Percentiles rank a stretch among this genome's conserved stretches.
Conservation (phyloP, 2,797 vertebrate species). For the Margarornis squamiger region DNA sequence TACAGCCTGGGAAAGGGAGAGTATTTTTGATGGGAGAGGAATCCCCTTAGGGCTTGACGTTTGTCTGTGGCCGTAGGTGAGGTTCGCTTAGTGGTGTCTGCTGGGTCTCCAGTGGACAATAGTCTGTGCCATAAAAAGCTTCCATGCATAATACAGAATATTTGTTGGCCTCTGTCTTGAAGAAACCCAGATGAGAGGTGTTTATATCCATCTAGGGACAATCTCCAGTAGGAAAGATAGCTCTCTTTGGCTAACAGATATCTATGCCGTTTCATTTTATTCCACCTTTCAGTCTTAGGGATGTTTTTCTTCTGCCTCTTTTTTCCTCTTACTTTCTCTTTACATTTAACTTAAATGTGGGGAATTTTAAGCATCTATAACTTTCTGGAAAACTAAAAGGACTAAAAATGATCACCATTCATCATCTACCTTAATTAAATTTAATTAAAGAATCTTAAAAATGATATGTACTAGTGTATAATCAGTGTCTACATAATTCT, state of each 20-base stretch:
- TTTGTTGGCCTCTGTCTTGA: constrained; percentile 36
- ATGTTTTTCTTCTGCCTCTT: background rate
- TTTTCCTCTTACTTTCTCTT: background rate
- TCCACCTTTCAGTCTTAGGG: constrained; percentile 29
- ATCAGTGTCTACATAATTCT: background rate
- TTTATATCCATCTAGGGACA: constrained; percentile 61
- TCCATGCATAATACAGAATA: constrained; percentile 16
- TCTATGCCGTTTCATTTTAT: constrained; percentile 44
- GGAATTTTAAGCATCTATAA: background rate
- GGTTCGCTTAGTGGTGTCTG: constrained; percentile 25
- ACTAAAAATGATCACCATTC: constrained; percentile 10
- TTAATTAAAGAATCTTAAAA: constrained; percentile 51
- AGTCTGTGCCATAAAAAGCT: constrained; percentile 47
- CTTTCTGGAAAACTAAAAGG: background rate
- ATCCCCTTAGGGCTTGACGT: background rate
- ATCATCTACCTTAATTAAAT: constrained; percentile 34
- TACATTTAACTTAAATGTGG: background rate
- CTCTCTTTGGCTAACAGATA: constrained; percentile 31
- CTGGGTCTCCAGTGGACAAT: constrained; percentile 35
- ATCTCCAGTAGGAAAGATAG: background rate
- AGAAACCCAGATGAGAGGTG: background rate
- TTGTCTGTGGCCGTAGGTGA: constrained; percentile 52
- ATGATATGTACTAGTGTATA: background rate
- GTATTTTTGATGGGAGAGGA: background rate
- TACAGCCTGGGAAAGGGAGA: background rate